These are phyloP conservation scores for Catalaphyllia jardinei DNA, from an alignment of 64 coral and sea anemone genomes.

Conservation along the genomic window DNA sequence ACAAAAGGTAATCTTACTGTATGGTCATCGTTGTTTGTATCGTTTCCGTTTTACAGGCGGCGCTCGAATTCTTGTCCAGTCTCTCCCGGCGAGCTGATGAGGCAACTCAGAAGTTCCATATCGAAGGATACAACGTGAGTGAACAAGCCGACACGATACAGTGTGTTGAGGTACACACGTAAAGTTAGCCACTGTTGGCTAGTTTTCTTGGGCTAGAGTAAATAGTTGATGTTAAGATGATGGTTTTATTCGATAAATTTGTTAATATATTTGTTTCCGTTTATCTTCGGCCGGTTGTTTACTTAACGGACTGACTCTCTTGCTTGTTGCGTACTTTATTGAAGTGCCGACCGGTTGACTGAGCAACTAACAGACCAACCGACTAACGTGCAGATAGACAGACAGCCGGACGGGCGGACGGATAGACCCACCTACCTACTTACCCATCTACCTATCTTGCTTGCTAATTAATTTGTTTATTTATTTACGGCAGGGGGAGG, in stretches of 20 bases:
- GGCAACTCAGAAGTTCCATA: conserved; percentile 53
- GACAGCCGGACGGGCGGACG: not conserved
- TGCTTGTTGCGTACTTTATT: too few relatives aligned
- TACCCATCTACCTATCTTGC: too few relatives aligned
- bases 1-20: not conserved
- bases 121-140: conserved; percentile 65
- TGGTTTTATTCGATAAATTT: too few relatives aligned
- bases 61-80: conserved; percentile 42
- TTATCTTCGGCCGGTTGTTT: not conserved
- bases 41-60: not conserved
- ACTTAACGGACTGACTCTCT: not conserved
- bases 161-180: too few relatives aligned
- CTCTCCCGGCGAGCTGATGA: conserved; percentile 37
- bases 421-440: not conserved
- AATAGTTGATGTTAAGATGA: too few relatives aligned
- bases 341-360: not conserved
- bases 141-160: not conserved
- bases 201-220: too few relatives aligned
- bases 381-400: not conserved
- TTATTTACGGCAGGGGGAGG: conserved; percentile 61
- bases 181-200: too few relatives aligned
- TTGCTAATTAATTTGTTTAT: too few relatives aligned
- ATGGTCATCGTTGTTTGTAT: too few relatives aligned
- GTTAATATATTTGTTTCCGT: not conserved
- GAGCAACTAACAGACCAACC: not conserved